Base-by-base conservation (phyloP, 2,113 vertebrate species). In the Paratilapia polleni region DNA sequence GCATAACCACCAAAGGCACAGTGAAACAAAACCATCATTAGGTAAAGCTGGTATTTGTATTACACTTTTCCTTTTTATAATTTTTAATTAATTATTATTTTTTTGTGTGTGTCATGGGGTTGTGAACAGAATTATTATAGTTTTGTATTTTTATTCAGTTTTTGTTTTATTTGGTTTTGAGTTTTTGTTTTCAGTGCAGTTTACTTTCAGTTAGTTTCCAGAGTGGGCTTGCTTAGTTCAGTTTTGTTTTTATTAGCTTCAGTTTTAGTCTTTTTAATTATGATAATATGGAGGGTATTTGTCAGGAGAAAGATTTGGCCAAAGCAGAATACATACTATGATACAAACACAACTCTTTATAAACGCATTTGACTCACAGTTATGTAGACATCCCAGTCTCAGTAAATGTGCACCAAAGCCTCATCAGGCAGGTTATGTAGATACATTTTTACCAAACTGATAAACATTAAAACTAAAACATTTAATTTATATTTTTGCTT, bases 401-500 rank as follows among this genome's bases (percentile, higher is more conserved):
- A 13, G 43, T 52, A 73, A 73, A 70, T 6, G 5, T 6, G 14
- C 13, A 47, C 43, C 43, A 47, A 14, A 47, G 43, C 5, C 14
- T 47, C 43, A 47, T 6, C 43, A 47, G 41, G 6, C 66, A 19
- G 64, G 8, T 49, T 49, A 49, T 3, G 1, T 43, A 1, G 24
- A 20, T 43, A 20, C 52, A n/a, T 34, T 52, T 5, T 13, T 2
- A 73, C 43, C 66, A 73, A 73, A 73, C 26, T 9, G 20, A 13
- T 31, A 70, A 49, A 20, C 6, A 20, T 52, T 52, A 20, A 70
- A 70, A 70, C 2, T 12, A 3, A 28, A 49, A 52, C 24, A 70
- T 70, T 52, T 52, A 43, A 52, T 49, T 31, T 70, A 43, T 70
- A 70, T 28, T 31, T 73, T 52, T 52, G 10, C 64, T 73, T 73